Evolutionary conservation across 2,113 vertebrate genomes (phyloP).

Genomic region (Nesoenas mayeri): DNA sequence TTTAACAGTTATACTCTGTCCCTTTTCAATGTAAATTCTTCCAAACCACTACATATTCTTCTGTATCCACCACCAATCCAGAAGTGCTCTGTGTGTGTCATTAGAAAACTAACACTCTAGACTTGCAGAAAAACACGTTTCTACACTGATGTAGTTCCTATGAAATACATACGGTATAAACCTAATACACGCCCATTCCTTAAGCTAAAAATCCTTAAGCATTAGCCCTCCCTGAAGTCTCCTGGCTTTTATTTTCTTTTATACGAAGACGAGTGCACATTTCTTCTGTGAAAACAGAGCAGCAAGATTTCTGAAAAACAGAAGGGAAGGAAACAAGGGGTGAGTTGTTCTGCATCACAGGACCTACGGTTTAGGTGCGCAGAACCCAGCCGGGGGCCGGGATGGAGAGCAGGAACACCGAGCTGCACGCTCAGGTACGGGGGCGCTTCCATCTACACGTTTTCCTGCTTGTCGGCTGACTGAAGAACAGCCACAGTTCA

Average conservation of each 20-base stretch:
- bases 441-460: neutral
- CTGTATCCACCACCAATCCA: neutral
- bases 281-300: constrained; percentile 82
- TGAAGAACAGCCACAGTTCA: neutral
- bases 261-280: constrained; percentile 77
- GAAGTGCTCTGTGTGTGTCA: neutral
- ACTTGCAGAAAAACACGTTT: neutral
- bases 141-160: neutral
- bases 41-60: neutral
- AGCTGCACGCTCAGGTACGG: accelerated
- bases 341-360: neutral
- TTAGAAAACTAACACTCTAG: constrained; percentile 34
- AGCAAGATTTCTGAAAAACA: constrained; percentile 84
- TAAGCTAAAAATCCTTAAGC: constrained; percentile 37
- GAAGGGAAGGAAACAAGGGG: neutral
- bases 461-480: neutral
- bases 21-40: neutral
- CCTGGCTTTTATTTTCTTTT: constrained; percentile 50
- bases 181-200: neutral
- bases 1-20: neutral
- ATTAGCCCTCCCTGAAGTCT: constrained; percentile 78
- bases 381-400: accelerated
- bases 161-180: neutral
- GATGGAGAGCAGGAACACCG: neutral
- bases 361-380: neutral